Base-by-base conservation (phyloP, 2,797 vertebrate species). In the Alfaro cultratus region DNA sequence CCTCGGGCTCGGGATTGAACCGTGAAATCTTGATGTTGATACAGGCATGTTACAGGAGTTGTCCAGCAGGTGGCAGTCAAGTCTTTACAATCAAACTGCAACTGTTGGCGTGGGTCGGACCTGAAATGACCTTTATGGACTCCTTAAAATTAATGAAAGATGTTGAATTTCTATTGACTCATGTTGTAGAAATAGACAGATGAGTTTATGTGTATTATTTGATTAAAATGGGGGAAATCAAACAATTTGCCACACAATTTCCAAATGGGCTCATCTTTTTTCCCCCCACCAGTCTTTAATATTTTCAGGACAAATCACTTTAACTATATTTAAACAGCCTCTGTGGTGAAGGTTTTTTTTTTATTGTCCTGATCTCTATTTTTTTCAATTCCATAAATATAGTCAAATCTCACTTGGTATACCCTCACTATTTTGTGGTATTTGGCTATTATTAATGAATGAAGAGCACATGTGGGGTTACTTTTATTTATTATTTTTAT, bases 51-150 rank as follows among this genome's bases (percentile, higher is more conserved):
- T 26, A 15, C 31, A 21, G 2, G 2, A 79, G 7, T 11, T 2
- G 2, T 77, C 91, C 94, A 91, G 82, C 74, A 90, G 93, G 80
- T 93, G 93, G 87, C 70, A 75, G 62, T 77, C 0, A 72, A 34
- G 29, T 45, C 76, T 76, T 74, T 64, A 23, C 0, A 76, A 68
- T 73, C 0, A 79, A 74, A 39, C 10, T 2, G 47, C 23, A 41
- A 11, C 34, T 60, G 6, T 70, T 5, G 10, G 6, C 2, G 39
- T 26, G 15, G 2, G 41, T 10, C 9, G 41, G 26, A 71, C 68
- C 68, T 71, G 10, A 70, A 70, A 70, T 29, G 39, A 70, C 39
- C 26, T n/a, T 45, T n/a, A 7, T n/a, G 23, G 26, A 11, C 23
- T 70, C 13, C 21, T 26, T 36, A 21, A 64, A 68, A 68, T 26